Conservation (phyloP, 2,888 invertebrate genomes). For the Drosophila stalkeri region DNA sequence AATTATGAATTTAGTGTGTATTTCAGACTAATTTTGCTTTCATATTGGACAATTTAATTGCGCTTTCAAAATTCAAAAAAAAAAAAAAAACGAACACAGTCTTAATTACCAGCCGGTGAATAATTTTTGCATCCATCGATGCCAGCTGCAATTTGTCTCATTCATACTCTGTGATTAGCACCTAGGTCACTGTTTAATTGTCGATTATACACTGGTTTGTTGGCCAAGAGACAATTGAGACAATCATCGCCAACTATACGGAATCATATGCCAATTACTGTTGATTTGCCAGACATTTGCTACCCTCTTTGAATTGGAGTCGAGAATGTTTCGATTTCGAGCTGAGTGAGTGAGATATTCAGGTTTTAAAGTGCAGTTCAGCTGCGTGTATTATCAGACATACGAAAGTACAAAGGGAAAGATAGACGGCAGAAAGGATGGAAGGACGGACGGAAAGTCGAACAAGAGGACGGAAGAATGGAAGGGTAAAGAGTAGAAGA, state of each 20-base stretch:
- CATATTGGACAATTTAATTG: constrained; percentile 38
- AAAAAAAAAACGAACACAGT: constrained; percentile 2
- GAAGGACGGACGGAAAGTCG: no score
- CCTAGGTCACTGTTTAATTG: constrained; percentile 33
- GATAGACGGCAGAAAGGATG: neutral
- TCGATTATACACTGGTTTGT: constrained; percentile 43
- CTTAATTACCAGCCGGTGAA: constrained; percentile 2
- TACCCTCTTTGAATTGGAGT: no score
- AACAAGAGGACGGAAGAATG: neutral
- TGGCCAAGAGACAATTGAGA: constrained; percentile 34
- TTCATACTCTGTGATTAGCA: constrained; percentile 52
- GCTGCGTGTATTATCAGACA: neutral
- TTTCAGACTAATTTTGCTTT: constrained; percentile 32
- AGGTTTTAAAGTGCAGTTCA: neutral
- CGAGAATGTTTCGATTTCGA: neutral
- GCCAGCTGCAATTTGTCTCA: constrained; percentile 15
- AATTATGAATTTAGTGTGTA: constrained; percentile 27
- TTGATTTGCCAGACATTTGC: neutral
- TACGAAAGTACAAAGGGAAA: no score
- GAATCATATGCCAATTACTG: constrained; percentile 2
- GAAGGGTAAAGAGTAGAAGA: no score
- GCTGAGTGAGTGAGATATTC: neutral
- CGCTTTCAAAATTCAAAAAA: constrained; percentile 22
- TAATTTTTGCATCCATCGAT: constrained; percentile 12
- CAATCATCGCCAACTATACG: neutral